Evolutionary conservation across 1,140 invertebrate species (phyloP).

Genomic region (Dinoponera quadriceps): DNA sequence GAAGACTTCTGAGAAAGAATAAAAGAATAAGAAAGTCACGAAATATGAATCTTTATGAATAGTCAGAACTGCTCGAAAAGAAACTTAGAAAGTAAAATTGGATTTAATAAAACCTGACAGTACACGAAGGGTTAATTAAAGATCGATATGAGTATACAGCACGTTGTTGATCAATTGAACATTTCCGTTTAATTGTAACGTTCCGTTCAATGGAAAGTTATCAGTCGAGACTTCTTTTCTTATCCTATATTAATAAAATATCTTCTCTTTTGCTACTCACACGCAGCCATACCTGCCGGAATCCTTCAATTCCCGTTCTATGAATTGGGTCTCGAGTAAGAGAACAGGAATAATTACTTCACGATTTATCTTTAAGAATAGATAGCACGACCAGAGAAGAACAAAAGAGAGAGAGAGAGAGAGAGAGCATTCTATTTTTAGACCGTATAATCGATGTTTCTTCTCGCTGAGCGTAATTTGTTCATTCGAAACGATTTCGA

Average conservation of each 20-base stretch:
- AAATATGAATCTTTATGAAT: too few species aligned
- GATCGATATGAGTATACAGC: too few species aligned
- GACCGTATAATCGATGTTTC: neutral
- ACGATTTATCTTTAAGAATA: neutral
- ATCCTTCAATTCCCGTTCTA: conserved; percentile 91
- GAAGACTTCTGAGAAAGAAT: too few species aligned
- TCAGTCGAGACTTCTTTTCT: neutral
- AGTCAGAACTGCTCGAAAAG: too few species aligned
- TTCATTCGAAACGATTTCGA: neutral
- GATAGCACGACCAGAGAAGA: neutral
- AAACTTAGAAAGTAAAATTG: too few species aligned
- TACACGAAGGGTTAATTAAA: too few species aligned
- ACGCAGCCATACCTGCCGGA: conserved; percentile 90
- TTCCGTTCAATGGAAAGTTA: neutral
- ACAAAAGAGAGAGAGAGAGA: neutral
- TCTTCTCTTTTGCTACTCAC: conserved; percentile 76
- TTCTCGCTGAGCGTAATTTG: too few species aligned
- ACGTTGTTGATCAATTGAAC: neutral
- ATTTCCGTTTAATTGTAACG: too few species aligned
- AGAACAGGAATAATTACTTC: conserved; percentile 65
- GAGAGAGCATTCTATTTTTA: neutral
- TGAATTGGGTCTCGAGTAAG: conserved; percentile 83
- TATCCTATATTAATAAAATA: conserved; percentile 1
- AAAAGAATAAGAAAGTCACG: too few species aligned
- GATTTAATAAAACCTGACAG: too few species aligned